Percentiles rank a stretch among this genome's conserved stretches.
phyloP scores from a whole-genome alignment of 2,113 vertebrate species.

The Suncus etruscus region DNA sequence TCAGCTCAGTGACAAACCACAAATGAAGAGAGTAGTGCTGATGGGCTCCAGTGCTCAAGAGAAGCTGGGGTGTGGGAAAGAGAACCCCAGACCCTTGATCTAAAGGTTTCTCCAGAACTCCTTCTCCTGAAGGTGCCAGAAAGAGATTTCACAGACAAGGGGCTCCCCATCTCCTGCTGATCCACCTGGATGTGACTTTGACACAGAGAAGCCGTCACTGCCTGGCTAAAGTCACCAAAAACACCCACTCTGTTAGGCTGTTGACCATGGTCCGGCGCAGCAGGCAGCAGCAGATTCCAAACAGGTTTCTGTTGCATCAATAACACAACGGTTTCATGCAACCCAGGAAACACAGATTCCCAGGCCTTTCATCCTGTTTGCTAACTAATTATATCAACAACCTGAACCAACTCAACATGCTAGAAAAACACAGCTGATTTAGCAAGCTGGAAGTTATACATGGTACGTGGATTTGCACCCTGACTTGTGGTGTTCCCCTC shows the following conservation, averaged over 20 bases:
- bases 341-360: constrained; percentile 32
- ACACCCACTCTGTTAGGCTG: not conserved
- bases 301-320: constrained; percentile 66
- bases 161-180: no score
- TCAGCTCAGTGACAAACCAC: not conserved
- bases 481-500: constrained; percentile 27
- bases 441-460: constrained; percentile 78
- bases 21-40: not conserved
- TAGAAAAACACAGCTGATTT: constrained; percentile 80
- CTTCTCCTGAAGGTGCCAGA: no score
- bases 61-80: not conserved
- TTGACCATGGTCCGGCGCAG: not conserved
- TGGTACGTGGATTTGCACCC: constrained; percentile 62
- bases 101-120: no score
- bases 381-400: constrained; percentile 76
- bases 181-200: not conserved
- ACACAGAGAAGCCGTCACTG: not conserved
- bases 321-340: constrained; percentile 35
- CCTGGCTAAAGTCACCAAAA: constrained; percentile 8
- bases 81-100: not conserved
- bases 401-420: constrained; percentile 71
- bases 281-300: constrained; percentile 36
- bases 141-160: no score
- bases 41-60: not conserved
- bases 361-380: constrained; percentile 59